phyloP scores from a whole-genome alignment of 2,797 vertebrate genomes.

The Chiroxiphia lanceolata region DNA sequence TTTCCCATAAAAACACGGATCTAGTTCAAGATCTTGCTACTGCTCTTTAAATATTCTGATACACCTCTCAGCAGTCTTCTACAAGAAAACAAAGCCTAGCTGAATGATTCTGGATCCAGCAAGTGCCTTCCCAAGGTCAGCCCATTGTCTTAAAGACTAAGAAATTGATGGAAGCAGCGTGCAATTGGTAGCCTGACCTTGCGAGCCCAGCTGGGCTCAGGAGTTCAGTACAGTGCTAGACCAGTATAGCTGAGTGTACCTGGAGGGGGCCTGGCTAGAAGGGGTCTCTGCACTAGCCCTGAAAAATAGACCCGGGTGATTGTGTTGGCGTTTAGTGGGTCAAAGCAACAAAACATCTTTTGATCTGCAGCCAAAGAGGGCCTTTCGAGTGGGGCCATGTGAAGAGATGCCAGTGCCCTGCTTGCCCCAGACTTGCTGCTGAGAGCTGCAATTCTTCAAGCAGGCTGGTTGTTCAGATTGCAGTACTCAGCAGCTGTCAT shows the following conservation, averaged over 20 bases:
- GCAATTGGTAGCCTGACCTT: neutral
- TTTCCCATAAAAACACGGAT: neutral
- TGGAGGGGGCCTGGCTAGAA: neutral
- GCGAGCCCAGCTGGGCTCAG: neutral
- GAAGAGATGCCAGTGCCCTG: neutral
- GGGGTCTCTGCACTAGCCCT: neutral
- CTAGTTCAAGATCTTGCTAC: neutral
- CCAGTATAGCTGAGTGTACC: neutral
- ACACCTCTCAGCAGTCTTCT: neutral
- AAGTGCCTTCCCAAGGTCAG: neutral
- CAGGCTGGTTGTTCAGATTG: neutral
- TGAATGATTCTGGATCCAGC: neutral
- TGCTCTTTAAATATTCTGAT: neutral
- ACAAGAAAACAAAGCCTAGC: neutral
- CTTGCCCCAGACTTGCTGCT: neutral
- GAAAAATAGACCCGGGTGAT: neutral
- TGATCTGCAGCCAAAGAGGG: neutral
- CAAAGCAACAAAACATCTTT: neutral
- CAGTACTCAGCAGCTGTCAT: neutral
- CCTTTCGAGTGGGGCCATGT: neutral
- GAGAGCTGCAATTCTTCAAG: neutral
- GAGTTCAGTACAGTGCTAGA: neutral
- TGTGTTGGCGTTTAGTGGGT: neutral
- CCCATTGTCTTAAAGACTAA: neutral
- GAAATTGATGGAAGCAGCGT: neutral